Evolutionary conservation across 2,113 vertebrate genomes (phyloP).

Genomic region (Leptodactylus fuscus): DNA sequence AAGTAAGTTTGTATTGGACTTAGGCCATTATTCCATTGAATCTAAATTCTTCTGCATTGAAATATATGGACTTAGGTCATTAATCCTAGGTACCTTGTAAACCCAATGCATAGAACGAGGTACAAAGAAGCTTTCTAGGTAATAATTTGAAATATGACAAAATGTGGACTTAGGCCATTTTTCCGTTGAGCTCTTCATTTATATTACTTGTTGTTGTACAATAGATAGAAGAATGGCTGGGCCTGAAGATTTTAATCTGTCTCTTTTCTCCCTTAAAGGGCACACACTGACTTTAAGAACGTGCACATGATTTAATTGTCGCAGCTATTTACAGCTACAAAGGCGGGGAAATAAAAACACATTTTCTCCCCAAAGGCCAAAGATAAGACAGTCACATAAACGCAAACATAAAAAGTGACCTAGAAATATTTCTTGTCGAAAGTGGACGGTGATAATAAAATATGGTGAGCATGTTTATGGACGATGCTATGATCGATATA

Average conservation of each 20-base stretch:
- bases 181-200: too few relatives aligned
- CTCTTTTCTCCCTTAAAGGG: neutral
- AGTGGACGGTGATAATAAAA: neutral
- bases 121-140: too few relatives aligned
- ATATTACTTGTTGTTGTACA: neutral
- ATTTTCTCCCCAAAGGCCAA: neutral
- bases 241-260: conserved; percentile 23
- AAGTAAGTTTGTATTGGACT: too few relatives aligned
- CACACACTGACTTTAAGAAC: neutral
- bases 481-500: neutral
- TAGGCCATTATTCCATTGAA: too few relatives aligned
- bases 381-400: neutral
- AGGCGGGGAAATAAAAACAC: neutral
- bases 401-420: conserved; percentile 4
- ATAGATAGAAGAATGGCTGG: neutral
- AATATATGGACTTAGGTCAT: too few relatives aligned
- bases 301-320: conserved; percentile 13
- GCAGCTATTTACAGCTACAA: neutral
- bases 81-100: too few relatives aligned
- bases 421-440: neutral
- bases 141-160: too few relatives aligned
- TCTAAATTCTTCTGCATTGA: too few relatives aligned
- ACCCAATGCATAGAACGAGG: too few relatives aligned
- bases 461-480: neutral
- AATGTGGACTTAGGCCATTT: too few relatives aligned